phyloP scores from a whole-genome alignment of 2,888 invertebrate genomes.

The Acanthosoma haemorrhoidale region DNA sequence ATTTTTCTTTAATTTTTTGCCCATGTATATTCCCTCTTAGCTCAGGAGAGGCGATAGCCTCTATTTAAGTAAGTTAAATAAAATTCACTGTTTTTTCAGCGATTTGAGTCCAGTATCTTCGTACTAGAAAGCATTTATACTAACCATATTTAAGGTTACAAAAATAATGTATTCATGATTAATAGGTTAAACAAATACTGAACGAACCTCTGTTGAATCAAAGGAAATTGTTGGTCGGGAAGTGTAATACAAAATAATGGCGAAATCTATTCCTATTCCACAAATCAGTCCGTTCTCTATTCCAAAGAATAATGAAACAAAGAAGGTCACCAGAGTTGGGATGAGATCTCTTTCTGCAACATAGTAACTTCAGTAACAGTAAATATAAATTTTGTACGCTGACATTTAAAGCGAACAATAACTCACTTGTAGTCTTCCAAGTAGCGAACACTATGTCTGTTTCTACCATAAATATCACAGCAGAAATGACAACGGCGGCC shows the following conservation, averaged over 20 bases:
- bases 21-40: too few relatives aligned
- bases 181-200: background rate
- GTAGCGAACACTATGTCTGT: background rate
- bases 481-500: conserved; percentile 25
- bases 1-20: too few relatives aligned
- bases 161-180: too few relatives aligned
- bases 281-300: conserved; percentile 19
- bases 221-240: conserved; percentile 15
- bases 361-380: background rate
- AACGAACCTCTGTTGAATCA: conserved; percentile 13
- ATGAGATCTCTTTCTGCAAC: conserved; percentile 19
- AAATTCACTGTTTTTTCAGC: too few relatives aligned
- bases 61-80: too few relatives aligned
- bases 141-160: too few relatives aligned
- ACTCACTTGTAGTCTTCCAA: conserved; percentile 26
- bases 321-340: conserved; percentile 7
- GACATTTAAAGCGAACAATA: background rate
- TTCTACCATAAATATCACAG: conserved; percentile 26
- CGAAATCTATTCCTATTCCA: conserved; percentile 19
- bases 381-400: background rate
- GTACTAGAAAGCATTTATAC: too few relatives aligned
- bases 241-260: conserved; percentile 17
- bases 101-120: too few relatives aligned
- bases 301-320: conserved; percentile 16
- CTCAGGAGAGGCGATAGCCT: too few relatives aligned